These are phyloP conservation scores for Bemisia tabaci DNA, from an alignment of 1,140 invertebrate species.

Conservation along the genomic window DNA sequence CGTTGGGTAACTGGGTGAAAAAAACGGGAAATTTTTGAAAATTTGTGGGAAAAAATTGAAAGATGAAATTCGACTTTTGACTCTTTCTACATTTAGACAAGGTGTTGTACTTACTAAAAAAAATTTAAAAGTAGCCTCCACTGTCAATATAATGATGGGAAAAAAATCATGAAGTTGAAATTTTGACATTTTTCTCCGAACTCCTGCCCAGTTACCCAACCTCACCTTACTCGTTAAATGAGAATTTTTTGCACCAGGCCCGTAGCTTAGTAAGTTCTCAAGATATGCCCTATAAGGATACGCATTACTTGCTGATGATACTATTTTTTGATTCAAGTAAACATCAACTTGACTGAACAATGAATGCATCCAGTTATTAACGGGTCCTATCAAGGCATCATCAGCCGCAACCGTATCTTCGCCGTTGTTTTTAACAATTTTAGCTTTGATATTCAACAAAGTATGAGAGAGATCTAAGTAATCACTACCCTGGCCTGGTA, in stretches of 20 bases:
- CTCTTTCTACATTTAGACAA: no score
- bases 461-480: conserved; percentile 31
- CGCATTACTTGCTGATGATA: conserved; percentile 30
- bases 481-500: conserved; percentile 27
- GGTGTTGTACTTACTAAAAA: no score
- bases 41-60: no score
- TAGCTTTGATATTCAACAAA: conserved; percentile 26
- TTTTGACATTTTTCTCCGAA: no score
- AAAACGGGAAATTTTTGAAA: no score
- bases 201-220: no score
- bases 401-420: conserved; percentile 13
- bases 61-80: no score
- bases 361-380: conserved; percentile 32
- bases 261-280: conserved; percentile 27
- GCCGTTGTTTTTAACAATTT: conserved; percentile 21
- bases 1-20: no score
- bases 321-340: conserved; percentile 32
- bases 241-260: conserved; percentile 24
- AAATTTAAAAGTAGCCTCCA: no score
- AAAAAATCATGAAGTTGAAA: no score
- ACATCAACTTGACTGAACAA: conserved; percentile 32
- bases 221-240: conserved; percentile 27
- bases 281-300: conserved; percentile 34
- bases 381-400: conserved; percentile 18
- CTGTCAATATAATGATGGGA: no score